A percentile compares a stretch with the other conserved stretches of the same genome.
phyloP scores from a whole-genome alignment of 2,888 invertebrate genomes.

The Byasa hedistus region DNA sequence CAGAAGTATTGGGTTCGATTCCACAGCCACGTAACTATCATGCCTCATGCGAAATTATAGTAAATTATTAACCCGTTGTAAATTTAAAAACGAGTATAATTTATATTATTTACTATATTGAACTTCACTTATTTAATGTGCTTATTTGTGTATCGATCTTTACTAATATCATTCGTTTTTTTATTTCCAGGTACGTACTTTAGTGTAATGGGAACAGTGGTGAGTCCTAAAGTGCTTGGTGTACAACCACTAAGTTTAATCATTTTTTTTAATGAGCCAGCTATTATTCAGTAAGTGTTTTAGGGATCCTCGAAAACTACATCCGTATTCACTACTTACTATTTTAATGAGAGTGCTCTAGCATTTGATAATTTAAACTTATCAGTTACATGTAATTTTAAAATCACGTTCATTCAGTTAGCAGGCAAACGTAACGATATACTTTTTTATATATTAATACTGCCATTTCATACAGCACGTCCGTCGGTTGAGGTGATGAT shows the following conservation, averaged over 20 bases:
- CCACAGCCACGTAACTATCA: no score
- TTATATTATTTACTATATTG: no score
- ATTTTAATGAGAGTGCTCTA: no score
- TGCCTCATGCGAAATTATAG: no score
- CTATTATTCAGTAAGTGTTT: conserved; percentile 17
- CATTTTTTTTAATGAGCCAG: conserved; percentile 25
- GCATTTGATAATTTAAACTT: neutral
- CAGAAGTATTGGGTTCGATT: no score
- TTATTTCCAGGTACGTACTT: conserved; percentile 35
- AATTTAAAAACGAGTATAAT: no score
- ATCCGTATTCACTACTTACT: neutral
- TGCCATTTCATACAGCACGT: no score
- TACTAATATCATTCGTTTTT: conserved; percentile 30
- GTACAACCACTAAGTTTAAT: conserved; percentile 24
- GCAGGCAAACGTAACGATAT: no score
- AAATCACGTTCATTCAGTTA: no score
- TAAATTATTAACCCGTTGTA: no score
- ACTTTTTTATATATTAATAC: no score
- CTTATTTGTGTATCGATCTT: conserved; percentile 1
- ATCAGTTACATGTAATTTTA: neutral
- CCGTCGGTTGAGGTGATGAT: no score
- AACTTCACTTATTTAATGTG: neutral
- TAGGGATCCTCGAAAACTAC: conserved; percentile 12
- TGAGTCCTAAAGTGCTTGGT: conserved; percentile 19
- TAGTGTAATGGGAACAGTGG: conserved; percentile 16